Evolutionary conservation across 2,797 vertebrate genomes (phyloP), one percentile per base, ranked within the genome.

Genomic region (Spinus pinus): DNA sequence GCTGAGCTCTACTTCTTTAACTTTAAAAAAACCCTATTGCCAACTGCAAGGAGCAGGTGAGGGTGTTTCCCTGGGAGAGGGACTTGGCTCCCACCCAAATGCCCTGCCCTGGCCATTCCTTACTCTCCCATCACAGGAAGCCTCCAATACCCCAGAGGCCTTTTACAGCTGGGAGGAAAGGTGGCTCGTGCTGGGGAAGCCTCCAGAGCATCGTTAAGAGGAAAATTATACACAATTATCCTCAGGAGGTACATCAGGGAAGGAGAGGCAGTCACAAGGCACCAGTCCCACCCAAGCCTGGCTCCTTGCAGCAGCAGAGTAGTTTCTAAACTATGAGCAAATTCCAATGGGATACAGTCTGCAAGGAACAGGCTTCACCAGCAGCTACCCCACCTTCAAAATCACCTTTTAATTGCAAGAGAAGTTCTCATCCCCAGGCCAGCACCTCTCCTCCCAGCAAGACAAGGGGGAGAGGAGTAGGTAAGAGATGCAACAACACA

Each of bases 161-260:
- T 65, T 91, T 81, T 61, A 51, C 51, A 58, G 62, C 1, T 19
- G 33, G 58, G 39, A 89, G 41, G n/a, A 83, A 94, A 89, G 25
- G 41, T 14, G 0, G 49, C 2, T 0, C 1, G 0, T 50, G 78
- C 85, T 89, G 61, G 71, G n/a, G 89, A 94, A 93, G 51, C 49
- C 94, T 94, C 92, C 51, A 83, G 85, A 94, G 94, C 83, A 73
- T 79, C 3, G 1, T 93, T 95, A 95, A 94, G 33, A 90, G 33
- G 66, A 46, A 92, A 95, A 95, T 94, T 81, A 90, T 30, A 86
- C 81, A 67, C 74, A 92, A 71, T 95, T 92, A 95, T 74, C 58
- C 64, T 78, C 5, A 0, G 62, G 66, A 86, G 88, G 47, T 39
- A 74, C 75, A 83, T 53, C 80, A 51, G 69, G 28, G 51, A 91